Evolutionary conservation across 2,797 vertebrate species (phyloP).

Genomic region (Lepilemur ruficaudatus): DNA sequence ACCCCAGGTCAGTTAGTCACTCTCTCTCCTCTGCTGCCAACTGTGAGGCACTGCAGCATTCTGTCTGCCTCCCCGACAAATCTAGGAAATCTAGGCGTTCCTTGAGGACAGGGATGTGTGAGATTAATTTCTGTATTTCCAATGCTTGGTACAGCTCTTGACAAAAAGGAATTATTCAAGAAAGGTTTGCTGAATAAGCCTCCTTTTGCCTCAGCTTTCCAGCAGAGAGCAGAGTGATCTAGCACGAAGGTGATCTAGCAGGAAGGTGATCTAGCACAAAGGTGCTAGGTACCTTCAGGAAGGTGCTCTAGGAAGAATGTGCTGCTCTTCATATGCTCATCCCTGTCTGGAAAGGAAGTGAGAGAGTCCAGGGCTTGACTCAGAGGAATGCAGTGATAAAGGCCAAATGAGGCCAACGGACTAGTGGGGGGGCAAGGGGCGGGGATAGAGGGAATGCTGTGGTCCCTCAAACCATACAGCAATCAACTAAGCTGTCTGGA

Average conservation of each 20-base stretch:
- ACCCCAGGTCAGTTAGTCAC: background rate
- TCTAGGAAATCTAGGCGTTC: background rate
- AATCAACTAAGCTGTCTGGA: background rate
- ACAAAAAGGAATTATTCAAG: background rate
- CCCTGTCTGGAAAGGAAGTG: background rate
- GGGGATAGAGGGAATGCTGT: background rate
- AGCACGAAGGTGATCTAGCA: no score
- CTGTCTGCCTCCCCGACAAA: background rate
- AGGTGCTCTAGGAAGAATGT: background rate
- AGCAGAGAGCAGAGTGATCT: background rate
- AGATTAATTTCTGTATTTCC: background rate
- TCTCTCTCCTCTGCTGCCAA: background rate
- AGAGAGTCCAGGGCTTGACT: background rate
- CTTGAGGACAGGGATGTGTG: background rate
- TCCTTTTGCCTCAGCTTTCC: background rate
- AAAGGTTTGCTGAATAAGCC: background rate
- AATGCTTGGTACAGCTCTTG: background rate
- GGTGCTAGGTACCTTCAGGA: accelerated
- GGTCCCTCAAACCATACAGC: background rate
- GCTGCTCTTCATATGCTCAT: no score
- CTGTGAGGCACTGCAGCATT: accelerated
- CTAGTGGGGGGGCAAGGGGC: background rate
- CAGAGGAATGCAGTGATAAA: background rate
- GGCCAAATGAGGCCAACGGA: background rate
- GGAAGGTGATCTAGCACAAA: background rate